phyloP scores from a whole-genome alignment of 2,888 invertebrate species.

The Leucophora obtusa region DNA sequence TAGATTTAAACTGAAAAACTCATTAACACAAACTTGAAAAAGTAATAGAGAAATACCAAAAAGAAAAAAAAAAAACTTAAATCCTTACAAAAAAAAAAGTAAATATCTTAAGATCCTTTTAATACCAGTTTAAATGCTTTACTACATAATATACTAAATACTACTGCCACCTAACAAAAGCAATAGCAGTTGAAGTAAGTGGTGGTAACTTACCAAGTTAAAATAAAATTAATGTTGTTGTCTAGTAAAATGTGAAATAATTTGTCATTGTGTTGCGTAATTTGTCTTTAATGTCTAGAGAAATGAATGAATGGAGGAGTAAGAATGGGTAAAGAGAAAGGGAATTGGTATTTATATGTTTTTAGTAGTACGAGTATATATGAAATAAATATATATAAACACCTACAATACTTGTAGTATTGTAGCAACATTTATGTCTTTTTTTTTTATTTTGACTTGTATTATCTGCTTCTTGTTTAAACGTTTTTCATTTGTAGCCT shows the following conservation, averaged over 20 bases:
- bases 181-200: constrained; percentile 5
- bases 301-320: neutral
- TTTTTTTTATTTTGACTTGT: constrained; percentile 37
- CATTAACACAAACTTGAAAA: constrained; percentile 54
- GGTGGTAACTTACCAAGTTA: constrained; percentile 39
- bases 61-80: constrained; percentile 15
- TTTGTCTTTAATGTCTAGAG: constrained; percentile 65
- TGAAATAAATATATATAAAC: no score
- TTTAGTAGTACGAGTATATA: no score
- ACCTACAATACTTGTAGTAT: neutral
- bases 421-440: neutral
- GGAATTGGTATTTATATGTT: no score
- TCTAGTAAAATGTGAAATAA: constrained; percentile 65
- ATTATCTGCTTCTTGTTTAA: constrained; percentile 29
- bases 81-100: constrained; percentile 21
- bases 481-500: constrained; percentile 37
- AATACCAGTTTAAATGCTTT: constrained; percentile 13
- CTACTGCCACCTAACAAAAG: neutral
- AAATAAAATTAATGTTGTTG: constrained; percentile 64
- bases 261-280: constrained; percentile 67
- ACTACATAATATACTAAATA: neutral
- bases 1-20: constrained; percentile 50
- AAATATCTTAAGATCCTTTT: constrained; percentile 23
- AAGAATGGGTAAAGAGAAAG: neutral
- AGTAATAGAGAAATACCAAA: neutral